Percentiles rank a stretch among this genome's conserved stretches.
Evolutionary conservation across 2,113 vertebrate genomes (phyloP).

Genomic region (Heptranchias perlo): DNA sequence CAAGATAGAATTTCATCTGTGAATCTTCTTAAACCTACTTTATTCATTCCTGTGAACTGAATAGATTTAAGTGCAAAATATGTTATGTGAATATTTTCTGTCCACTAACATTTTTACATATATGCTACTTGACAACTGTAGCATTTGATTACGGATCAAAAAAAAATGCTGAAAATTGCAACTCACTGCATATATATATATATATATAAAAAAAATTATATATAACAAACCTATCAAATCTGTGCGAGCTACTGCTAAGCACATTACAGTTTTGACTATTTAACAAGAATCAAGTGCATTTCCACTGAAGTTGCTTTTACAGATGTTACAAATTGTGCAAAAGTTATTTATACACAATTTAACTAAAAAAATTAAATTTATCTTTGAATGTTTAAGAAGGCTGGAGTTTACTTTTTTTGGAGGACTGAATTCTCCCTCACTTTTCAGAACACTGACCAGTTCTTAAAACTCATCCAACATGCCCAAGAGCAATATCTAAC

Average conservation of each 20-base stretch:
- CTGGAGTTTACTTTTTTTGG: conserved; percentile 1
- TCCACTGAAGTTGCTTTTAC: conserved; percentile 33
- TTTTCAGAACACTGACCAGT: conserved; percentile 32
- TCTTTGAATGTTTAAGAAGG: conserved; percentile 28
- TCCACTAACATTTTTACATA: conserved; percentile 18
- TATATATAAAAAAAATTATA: not conserved
- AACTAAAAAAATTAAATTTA: not conserved
- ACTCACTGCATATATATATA: conserved; percentile 6
- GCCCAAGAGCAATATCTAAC: conserved; percentile 4
- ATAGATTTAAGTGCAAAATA: conserved; percentile 5
- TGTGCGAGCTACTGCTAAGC: conserved; percentile 26
- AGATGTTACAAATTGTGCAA: conserved; percentile 27
- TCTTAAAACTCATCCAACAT: conserved; percentile 25
- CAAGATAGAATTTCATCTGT: not conserved
- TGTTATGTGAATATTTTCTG: not conserved
- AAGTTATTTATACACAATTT: conserved; percentile 29
- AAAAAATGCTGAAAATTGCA: not conserved
- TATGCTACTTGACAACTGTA: not conserved
- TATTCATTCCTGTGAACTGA: conserved; percentile 29
- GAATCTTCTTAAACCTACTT: conserved; percentile 16
- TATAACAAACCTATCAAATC: conserved; percentile 19
- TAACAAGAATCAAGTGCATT: conserved; percentile 33
- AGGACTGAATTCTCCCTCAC: not conserved
- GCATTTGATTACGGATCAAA: not conserved
- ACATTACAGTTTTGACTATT: conserved; percentile 18